phyloP scores from a whole-genome alignment of 2,797 vertebrate genomes.

The Labeo calbasu region DNA sequence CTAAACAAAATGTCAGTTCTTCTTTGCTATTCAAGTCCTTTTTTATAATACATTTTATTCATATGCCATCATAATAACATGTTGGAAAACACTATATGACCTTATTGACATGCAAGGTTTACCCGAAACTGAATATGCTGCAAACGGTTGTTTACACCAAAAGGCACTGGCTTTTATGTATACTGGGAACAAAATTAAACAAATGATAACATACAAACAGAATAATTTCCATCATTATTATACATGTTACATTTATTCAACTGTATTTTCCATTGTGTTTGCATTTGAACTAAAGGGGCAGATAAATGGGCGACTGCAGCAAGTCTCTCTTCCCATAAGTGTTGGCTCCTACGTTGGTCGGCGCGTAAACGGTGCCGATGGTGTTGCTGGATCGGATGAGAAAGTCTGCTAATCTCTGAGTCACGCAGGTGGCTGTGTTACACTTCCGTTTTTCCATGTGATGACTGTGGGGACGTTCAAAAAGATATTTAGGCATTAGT shows the following conservation, averaged over 20 bases:
- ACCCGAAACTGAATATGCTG: conserved; percentile 39
- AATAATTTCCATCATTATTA: conserved; percentile 32
- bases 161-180: conserved; percentile 72
- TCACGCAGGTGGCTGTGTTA: conserved; percentile 90
- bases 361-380: conserved; percentile 79
- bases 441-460: conserved; percentile 87
- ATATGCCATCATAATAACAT: conserved; percentile 55
- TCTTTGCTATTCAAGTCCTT: conserved; percentile 46
- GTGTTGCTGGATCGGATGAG: conserved; percentile 86
- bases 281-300: conserved; percentile 74
- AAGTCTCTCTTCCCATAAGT: conserved; percentile 87
- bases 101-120: conserved; percentile 20
- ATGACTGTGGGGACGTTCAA: conserved; percentile 55
- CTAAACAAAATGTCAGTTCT: conserved; percentile 55
- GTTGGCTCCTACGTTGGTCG: conserved; percentile 88
- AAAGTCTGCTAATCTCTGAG: conserved; percentile 89
- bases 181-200: conserved; percentile 46
- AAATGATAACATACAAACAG: conserved; percentile 22
- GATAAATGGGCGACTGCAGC: conserved; percentile 61
- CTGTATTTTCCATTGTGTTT: not conserved
- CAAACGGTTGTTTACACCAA: conserved; percentile 62
- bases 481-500: not conserved
- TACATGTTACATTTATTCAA: conserved; percentile 42
- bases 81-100: conserved; percentile 10
- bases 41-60: conserved; percentile 58